Conservation (phyloP, 2,797 vertebrate genomes). For the Xenops minutus region DNA sequence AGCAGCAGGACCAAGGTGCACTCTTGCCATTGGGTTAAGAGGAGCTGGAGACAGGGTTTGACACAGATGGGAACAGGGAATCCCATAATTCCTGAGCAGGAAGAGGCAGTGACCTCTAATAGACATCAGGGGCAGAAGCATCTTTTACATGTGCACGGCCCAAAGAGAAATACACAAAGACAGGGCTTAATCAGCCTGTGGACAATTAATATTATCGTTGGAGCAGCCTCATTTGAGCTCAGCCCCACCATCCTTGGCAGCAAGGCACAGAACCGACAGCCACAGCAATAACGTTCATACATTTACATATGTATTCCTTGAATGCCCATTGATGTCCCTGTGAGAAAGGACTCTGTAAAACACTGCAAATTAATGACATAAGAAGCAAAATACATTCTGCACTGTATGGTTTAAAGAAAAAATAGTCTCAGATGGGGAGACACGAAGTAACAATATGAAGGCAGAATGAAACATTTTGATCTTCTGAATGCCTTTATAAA, state of each 20-base stretch:
- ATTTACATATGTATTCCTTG: not conserved
- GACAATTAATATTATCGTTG: not conserved
- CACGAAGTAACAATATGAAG: constrained; percentile 63
- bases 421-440: constrained; percentile 36
- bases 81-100: not conserved
- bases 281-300: not conserved
- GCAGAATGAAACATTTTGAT: constrained; percentile 75
- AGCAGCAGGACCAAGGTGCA: not conserved
- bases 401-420: constrained; percentile 54
- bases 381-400: constrained; percentile 38
- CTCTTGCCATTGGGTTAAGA: not conserved
- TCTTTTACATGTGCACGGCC: not conserved
- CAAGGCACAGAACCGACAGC: not conserved
- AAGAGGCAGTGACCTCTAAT: not conserved
- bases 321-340: constrained; percentile 8
- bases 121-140: not conserved
- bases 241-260: not conserved
- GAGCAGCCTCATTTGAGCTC: not conserved
- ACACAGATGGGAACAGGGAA: not conserved
- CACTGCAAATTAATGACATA: constrained; percentile 27
- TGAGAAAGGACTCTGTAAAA: not conserved
- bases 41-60: not conserved
- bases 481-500: constrained; percentile 72
- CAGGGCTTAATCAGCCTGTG: not conserved
- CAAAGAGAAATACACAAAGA: not conserved